Evolutionary conservation across 2,113 vertebrate genomes (phyloP).

Genomic region (Loxodonta africana): DNA sequence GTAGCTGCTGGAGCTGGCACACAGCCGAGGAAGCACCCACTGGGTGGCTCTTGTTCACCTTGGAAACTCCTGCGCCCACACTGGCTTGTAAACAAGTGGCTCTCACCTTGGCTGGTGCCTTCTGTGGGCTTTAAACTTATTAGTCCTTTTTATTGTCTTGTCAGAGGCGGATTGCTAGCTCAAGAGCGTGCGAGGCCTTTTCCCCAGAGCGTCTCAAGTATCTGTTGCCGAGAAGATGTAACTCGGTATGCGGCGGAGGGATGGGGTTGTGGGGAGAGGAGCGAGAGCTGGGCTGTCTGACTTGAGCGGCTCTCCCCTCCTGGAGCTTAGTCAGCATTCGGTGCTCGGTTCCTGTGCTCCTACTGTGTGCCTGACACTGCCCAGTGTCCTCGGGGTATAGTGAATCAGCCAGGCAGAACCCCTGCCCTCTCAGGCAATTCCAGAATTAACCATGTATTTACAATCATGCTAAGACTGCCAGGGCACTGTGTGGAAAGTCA

Average conservation of each 20-base stretch:
- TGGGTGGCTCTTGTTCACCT: neutral
- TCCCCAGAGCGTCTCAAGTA: neutral
- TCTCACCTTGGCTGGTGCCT: neutral
- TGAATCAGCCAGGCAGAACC: neutral
- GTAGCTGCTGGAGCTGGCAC: neutral
- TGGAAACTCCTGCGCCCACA: neutral
- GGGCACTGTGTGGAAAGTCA: accelerated
- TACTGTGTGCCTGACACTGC: no score
- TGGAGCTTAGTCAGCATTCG: neutral
- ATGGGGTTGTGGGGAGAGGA: neutral
- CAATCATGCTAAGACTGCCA: accelerated
- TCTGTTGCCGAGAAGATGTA: neutral
- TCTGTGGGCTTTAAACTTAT: neutral
- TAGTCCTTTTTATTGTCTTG: neutral
- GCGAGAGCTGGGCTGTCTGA: neutral
- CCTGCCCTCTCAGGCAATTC: accelerated
- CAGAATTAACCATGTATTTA: neutral
- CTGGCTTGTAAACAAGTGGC: neutral
- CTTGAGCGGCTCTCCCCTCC: neutral
- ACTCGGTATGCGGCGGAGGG: neutral
- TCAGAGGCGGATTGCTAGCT: neutral
- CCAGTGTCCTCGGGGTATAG: accelerated
- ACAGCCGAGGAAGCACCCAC: neutral
- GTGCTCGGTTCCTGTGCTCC: neutral
- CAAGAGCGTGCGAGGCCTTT: neutral